These are phyloP conservation scores for Dinocampus coccinellae DNA, from an alignment of 2,888 invertebrate genomes.

Conservation along the genomic window DNA sequence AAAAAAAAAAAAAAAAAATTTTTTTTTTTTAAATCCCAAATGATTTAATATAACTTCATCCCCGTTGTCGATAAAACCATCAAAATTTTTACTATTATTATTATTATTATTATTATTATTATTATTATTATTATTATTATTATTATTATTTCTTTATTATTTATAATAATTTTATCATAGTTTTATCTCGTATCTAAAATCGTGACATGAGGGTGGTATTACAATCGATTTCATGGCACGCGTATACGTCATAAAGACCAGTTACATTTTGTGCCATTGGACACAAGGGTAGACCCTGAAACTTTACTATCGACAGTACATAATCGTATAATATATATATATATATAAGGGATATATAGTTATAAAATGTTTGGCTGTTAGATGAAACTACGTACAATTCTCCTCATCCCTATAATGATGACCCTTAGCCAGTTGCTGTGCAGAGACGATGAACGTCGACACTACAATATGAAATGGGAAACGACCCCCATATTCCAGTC, in stretches of 20 bases:
- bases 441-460: conserved; percentile 9
- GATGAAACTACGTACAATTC: not conserved
- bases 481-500: not conserved
- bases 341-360: not conserved
- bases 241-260: conserved; percentile 18
- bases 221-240: conserved; percentile 10
- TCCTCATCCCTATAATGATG: conserved; percentile 37
- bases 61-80: too few species aligned
- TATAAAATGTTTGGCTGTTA: not conserved
- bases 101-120: not conserved
- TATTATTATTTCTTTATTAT: not conserved
- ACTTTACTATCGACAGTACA: not conserved
- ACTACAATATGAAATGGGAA: not conserved
- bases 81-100: too few species aligned
- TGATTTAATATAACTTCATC: too few species aligned
- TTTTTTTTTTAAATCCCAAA: too few species aligned
- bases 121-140: not conserved
- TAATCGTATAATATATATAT: not conserved
- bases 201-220: not conserved
- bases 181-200: not conserved
- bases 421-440: conserved; percentile 37
- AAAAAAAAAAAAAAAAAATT: too few species aligned
- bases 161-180: not conserved
- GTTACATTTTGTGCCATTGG: conserved; percentile 20
- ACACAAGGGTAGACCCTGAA: not conserved